These are phyloP conservation scores for Mus minutoides DNA, from an alignment of 2,797 vertebrate species.

Conservation along the genomic window DNA sequence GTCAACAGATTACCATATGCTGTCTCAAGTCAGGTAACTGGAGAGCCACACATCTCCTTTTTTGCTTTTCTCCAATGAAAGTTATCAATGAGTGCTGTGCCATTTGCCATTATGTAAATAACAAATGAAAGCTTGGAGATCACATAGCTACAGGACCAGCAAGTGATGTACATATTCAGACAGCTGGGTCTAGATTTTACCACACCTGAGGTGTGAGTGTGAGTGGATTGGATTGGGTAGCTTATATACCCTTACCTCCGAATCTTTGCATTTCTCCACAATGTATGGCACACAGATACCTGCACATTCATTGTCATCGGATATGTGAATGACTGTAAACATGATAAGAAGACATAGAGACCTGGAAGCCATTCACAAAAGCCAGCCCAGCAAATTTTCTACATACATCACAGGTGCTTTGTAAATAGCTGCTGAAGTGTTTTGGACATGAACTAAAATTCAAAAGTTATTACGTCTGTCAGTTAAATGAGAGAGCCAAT, in stretches of 20 bases:
- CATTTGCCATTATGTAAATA: not conserved
- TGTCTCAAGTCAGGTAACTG: not conserved
- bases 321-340: not conserved
- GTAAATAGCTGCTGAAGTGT: not conserved
- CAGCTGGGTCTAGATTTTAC: not conserved
- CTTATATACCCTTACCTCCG: not conserved
- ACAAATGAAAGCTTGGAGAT: not conserved
- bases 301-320: not conserved
- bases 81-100: not conserved
- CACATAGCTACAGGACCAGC: not conserved
- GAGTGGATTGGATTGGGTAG: not conserved
- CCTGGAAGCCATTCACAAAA: slow-evolving; percentile 4
- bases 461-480: not conserved
- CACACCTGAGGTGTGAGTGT: not conserved
- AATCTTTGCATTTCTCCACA: not conserved
- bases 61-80: not conserved
- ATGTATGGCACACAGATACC: not conserved
- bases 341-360: not conserved
- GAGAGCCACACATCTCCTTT: not conserved
- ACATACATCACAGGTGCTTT: not conserved
- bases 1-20: not conserved
- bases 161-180: not conserved
- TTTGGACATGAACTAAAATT: slow-evolving; percentile 40
- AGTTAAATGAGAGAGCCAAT: slow-evolving; percentile 8
- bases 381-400: not conserved